Conservation (phyloP, 2,113 vertebrate species). For the Apus apus region DNA sequence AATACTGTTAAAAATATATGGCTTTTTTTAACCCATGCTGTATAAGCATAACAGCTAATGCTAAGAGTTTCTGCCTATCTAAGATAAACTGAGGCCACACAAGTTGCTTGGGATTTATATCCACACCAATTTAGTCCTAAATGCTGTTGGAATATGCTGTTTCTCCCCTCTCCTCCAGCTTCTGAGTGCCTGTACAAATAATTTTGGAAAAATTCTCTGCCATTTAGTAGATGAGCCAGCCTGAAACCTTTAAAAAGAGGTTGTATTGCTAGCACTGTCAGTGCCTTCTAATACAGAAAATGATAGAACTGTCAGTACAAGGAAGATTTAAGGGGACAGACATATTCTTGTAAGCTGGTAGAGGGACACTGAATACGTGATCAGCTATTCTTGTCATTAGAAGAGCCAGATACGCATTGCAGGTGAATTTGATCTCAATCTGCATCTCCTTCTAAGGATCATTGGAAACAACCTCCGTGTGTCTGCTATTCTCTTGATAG, state of each 20-base stretch:
- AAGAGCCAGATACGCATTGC: neutral
- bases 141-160: neutral
- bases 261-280: neutral
- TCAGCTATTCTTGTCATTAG: neutral
- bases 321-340: neutral
- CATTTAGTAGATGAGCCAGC: neutral
- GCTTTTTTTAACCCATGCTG: neutral
- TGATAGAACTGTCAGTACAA: neutral
- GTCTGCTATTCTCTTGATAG: neutral
- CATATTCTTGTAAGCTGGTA: neutral
- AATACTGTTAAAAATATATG: neutral
- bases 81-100: neutral
- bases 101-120: neutral
- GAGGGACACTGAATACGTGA: accelerated
- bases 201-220: neutral
- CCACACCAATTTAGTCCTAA: neutral
- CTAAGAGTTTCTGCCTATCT: neutral
- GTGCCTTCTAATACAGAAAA: neutral
- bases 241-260: neutral
- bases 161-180: neutral
- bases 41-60: neutral
- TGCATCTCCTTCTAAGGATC: neutral
- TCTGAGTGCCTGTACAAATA: neutral
- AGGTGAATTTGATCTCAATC: neutral
- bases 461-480: neutral